These are phyloP conservation scores for Ginglymostoma cirratum DNA, from an alignment of 2,113 vertebrate genomes.

Conservation along the genomic window DNA sequence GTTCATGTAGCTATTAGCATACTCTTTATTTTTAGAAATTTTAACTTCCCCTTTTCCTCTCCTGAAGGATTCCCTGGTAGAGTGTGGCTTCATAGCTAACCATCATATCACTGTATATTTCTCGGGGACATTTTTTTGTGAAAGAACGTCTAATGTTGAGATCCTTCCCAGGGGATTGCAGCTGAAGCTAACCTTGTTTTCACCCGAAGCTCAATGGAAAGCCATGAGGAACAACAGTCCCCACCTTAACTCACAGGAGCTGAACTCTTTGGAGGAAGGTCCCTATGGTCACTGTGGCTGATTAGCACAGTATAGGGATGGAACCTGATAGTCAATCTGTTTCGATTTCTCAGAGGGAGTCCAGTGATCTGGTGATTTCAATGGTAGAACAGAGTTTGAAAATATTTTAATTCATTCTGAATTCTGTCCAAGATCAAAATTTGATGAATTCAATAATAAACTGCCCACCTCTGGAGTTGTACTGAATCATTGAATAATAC, in stretches of 20 bases:
- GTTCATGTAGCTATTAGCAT: neutral
- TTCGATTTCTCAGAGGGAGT: neutral
- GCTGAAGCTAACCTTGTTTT: neutral
- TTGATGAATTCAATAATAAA: neutral
- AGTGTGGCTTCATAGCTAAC: neutral
- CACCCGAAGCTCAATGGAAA: neutral
- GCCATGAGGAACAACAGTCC: neutral
- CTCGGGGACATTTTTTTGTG: too few relatives aligned
- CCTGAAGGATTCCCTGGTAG: neutral
- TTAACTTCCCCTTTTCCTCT: neutral
- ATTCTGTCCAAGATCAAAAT: neutral
- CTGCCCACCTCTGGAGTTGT: neutral
- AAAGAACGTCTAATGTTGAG: neutral
- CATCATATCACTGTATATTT: neutral
- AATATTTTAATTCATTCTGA: neutral
- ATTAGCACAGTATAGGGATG: neutral
- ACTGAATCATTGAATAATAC: neutral
- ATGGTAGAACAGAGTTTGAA: neutral
- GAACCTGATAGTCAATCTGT: too few relatives aligned
- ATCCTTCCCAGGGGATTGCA: too few relatives aligned
- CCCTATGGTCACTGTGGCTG: neutral
- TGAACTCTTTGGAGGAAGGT: neutral
- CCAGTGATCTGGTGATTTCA: neutral
- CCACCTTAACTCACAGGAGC: neutral
- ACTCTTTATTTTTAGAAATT: neutral